Conservation (phyloP, 2,888 invertebrate genomes). For the Hypomecis atomaria region DNA sequence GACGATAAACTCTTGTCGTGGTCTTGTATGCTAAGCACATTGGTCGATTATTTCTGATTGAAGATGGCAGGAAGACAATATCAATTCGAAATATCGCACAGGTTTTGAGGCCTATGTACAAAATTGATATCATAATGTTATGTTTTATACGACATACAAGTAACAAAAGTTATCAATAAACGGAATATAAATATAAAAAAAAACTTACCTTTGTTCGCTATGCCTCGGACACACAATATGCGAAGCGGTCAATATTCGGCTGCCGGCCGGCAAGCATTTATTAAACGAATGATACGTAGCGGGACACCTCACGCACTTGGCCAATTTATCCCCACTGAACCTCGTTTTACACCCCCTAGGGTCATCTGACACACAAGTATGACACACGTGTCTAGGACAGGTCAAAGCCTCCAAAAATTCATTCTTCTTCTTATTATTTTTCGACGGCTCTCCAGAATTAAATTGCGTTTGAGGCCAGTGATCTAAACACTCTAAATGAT, state of each 20-base stretch:
- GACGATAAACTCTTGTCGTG: too few species aligned
- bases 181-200: neutral
- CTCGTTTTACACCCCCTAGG: slow-evolving; percentile 87
- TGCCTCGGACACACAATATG: slow-evolving; percentile 95
- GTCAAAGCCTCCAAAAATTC: slow-evolving; percentile 82
- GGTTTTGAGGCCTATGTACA: too few species aligned
- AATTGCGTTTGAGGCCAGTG: slow-evolving; percentile 91
- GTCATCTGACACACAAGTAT: slow-evolving; percentile 93
- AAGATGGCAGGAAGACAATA: too few species aligned
- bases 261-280: slow-evolving; percentile 94
- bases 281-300: slow-evolving; percentile 95
- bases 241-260: slow-evolving; percentile 89
- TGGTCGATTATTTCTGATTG: too few species aligned
- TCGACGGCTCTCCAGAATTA: slow-evolving; percentile 71
- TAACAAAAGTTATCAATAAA: neutral
- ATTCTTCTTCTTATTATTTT: slow-evolving; percentile 64
- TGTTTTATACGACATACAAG: too few species aligned
- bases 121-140: too few species aligned
- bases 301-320: slow-evolving; percentile 93
- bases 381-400: slow-evolving; percentile 94
- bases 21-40: too few species aligned
- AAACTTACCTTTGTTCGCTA: slow-evolving; percentile 78
- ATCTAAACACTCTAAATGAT: slow-evolving; percentile 90
- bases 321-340: slow-evolving; percentile 86
- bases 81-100: too few species aligned